Evolutionary conservation across 2,113 vertebrate genomes (phyloP).

Genomic region (Orientallactaga bullata): DNA sequence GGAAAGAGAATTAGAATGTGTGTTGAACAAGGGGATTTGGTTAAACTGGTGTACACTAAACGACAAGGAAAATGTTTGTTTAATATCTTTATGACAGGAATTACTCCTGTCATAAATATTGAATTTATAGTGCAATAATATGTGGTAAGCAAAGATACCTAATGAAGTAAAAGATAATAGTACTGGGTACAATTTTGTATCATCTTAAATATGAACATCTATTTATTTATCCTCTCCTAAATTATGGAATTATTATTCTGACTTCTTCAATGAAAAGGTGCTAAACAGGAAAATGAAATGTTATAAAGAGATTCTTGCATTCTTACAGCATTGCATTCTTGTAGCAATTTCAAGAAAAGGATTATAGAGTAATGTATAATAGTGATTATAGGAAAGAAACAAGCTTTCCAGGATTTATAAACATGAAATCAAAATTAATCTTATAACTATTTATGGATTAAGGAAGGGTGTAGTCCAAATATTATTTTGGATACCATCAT

Average conservation of each 20-base stretch:
- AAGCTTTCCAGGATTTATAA: neutral
- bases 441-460: neutral
- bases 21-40: neutral
- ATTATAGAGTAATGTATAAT: neutral
- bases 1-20: neutral
- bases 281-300: neutral
- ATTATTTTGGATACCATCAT: neutral
- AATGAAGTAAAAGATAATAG: neutral
- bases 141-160: neutral
- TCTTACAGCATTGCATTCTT: too few species aligned
- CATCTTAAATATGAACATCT: neutral
- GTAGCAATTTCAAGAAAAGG: neutral
- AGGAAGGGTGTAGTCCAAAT: neutral
- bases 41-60: neutral
- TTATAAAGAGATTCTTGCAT: neutral
- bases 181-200: neutral
- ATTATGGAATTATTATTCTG: conserved; percentile 2
- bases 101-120: neutral
- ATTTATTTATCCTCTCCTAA: neutral
- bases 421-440: neutral
- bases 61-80: neutral
- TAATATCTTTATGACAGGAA: neutral
- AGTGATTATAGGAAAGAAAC: neutral
- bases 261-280: neutral
- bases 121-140: neutral